These are phyloP conservation scores for Marronus borbonicus DNA, from an alignment of 2,888 invertebrate genomes.

Conservation along the genomic window DNA sequence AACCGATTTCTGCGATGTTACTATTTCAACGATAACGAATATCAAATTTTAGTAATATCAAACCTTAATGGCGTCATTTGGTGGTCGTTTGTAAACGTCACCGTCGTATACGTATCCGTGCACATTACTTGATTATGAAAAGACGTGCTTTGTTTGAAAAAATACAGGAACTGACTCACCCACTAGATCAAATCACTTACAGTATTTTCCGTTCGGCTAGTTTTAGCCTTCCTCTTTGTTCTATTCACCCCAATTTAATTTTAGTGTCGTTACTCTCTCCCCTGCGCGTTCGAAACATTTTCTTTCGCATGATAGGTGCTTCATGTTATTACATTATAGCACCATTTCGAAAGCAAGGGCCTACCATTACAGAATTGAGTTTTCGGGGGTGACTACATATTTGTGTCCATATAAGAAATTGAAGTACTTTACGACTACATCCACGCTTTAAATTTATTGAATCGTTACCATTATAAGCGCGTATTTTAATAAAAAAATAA, in stretches of 20 bases:
- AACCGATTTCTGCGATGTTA: too few species aligned
- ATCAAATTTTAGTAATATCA: too few species aligned
- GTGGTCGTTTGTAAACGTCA: too few species aligned
- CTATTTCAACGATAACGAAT: too few species aligned
- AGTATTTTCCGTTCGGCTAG: conserved; percentile 19
- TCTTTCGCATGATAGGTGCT: conserved; percentile 28
- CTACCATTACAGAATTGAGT: background rate
- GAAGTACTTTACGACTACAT: background rate
- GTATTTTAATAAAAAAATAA: too few species aligned
- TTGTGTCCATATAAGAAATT: conserved; percentile 12
- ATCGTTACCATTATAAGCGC: too few species aligned
- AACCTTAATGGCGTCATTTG: too few species aligned
- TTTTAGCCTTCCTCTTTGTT: conserved; percentile 28
- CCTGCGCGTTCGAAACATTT: background rate
- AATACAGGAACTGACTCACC: conserved; percentile 12
- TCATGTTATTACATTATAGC: conserved; percentile 22
- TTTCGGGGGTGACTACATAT: background rate
- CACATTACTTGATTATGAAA: background rate
- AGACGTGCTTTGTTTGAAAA: background rate
- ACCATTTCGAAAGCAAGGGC: conserved; percentile 1
- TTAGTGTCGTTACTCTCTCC: conserved; percentile 38
- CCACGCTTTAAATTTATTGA: background rate
- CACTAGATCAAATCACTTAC: conserved; percentile 19
- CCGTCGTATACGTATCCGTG: too few species aligned
- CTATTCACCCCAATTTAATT: conserved; percentile 36